Evolutionary conservation across 2,113 vertebrate genomes (phyloP), one percentile per base, ranked within the genome.

Genomic region (Trochalopteron elliotii): DNA sequence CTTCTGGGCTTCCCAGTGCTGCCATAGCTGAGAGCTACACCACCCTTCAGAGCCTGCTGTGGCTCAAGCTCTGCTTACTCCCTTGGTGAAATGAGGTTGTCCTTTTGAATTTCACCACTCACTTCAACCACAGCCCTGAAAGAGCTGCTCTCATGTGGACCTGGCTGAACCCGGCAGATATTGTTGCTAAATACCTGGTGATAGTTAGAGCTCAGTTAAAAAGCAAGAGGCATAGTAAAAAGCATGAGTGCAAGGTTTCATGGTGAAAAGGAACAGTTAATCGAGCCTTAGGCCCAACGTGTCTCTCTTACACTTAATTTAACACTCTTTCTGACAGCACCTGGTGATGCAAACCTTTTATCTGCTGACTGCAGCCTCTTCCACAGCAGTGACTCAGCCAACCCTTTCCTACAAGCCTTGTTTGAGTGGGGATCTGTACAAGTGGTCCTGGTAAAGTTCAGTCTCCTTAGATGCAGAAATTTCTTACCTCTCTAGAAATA

Each of bases 281-380:
- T 45, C 70, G 71, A 90, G 68, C 63, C 33, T 55, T 53, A 49
- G 74, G 74, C 75, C 83, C 49, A 68, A 19, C 2, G 3, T 35
- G 24, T 92, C 60, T 85, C 67, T 83, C 55, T 80, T 49, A 84
- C 61, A 76, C 64, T 92, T 68, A 60, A 91, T 95, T 94, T 89
- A 82, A 56, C 28, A 25, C 52, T 85, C 39, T 4, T 89, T 55
- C 74, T 87, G 91, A 87, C 93, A 93, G 57, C 83, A 79, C 44
- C 89, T 57, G 37, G 60, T 57, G 69, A 57, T 67, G 39, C 63
- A 95, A 65, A 77, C 35, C 39, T 75, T 87, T 88, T 37, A 87
- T 90, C 80, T 94, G 56, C 76, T 61, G 45, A n/a, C 56, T 75
- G 53, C 74, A 91, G 44, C 44, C 77, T 89, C 93, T 95, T 40